Conservation (phyloP, 2,888 invertebrate species). For the Chymomyza procnemis region DNA sequence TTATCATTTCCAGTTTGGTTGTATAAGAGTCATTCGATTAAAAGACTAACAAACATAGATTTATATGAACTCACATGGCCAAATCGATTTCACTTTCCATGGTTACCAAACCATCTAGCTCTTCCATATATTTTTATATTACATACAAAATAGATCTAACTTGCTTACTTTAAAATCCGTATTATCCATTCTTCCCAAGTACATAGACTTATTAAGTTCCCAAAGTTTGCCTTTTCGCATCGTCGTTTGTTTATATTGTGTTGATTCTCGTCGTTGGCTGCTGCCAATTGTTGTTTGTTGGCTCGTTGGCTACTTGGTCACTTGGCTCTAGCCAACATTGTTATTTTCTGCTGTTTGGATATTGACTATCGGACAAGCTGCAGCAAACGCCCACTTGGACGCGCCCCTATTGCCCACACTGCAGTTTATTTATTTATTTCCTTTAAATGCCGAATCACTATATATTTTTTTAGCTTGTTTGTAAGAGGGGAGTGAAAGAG, state of each 20-base stretch:
- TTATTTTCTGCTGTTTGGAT: slow-evolving; percentile 71
- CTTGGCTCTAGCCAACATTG: slow-evolving; percentile 71
- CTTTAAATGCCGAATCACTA: slow-evolving; percentile 55
- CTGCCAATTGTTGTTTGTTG: slow-evolving; percentile 12
- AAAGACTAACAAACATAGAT: too few relatives aligned
- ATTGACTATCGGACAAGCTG: slow-evolving; percentile 63
- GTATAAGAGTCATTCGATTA: too few relatives aligned
- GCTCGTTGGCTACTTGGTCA: slow-evolving; percentile 65
- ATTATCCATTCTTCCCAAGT: background rate
- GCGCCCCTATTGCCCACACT: slow-evolving; percentile 45
- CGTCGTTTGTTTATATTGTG: background rate
- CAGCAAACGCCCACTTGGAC: slow-evolving; percentile 8
- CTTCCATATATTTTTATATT: too few relatives aligned
- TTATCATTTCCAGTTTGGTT: too few relatives aligned
- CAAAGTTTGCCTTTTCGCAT: background rate
- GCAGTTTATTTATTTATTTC: slow-evolving; percentile 69
- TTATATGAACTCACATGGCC: too few relatives aligned
- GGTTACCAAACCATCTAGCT: too few relatives aligned
- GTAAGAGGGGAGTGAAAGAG: slow-evolving; percentile 1
- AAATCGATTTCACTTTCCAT: too few relatives aligned
- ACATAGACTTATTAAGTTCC: background rate
- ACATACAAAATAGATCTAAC: too few relatives aligned
- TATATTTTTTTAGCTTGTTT: slow-evolving; percentile 5
- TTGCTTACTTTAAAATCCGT: background rate
- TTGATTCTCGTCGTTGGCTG: slow-evolving; percentile 41